These are phyloP conservation scores for Pseudomyrmex gracilis DNA, from an alignment of 1,140 invertebrate genomes.

Conservation along the genomic window DNA sequence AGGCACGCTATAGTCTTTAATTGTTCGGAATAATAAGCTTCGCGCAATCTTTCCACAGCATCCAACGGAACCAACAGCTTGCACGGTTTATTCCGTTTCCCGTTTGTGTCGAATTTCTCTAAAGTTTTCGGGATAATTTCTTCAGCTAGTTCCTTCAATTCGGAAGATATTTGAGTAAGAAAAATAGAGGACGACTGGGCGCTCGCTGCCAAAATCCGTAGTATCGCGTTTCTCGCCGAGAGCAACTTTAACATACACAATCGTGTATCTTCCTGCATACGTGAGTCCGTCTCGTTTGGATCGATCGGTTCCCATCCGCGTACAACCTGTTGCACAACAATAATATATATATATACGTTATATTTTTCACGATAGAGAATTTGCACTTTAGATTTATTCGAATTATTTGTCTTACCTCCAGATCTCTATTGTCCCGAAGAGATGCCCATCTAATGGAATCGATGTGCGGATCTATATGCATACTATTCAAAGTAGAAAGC, in stretches of 20 bases:
- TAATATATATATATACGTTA: not conserved
- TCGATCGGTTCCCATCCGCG: conserved; percentile 81
- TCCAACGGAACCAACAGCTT: conserved; percentile 82
- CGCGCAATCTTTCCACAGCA: conserved; percentile 81
- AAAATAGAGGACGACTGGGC: conserved; percentile 73
- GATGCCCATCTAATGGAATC: conserved; percentile 85
- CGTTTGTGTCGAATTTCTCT: conserved; percentile 76
- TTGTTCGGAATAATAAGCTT: conserved; percentile 81
- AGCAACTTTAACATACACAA: conserved; percentile 81
- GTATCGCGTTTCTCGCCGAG: conserved; percentile 79
- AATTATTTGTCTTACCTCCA: conserved; percentile 78
- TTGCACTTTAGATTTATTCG: not conserved
- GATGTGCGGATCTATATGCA: conserved; percentile 87
- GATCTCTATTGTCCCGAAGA: conserved; percentile 88
- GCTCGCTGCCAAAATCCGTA: conserved; percentile 80
- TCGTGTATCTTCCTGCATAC: conserved; percentile 80
- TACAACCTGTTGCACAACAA: conserved; percentile 75
- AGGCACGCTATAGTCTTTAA: conserved; percentile 78
- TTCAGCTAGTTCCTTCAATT: conserved; percentile 76
- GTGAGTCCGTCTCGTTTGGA: conserved; percentile 71
- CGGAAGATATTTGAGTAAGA: conserved; percentile 73
- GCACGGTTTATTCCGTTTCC: conserved; percentile 72
- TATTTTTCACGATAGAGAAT: conserved; percentile 33
- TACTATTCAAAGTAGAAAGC: conserved; percentile 78
- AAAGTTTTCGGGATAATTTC: conserved; percentile 77